A percentile compares a stretch with the other conserved stretches of the same genome.
phyloP scores from a whole-genome alignment of 2,113 vertebrate species.

The Solea senegalensis region DNA sequence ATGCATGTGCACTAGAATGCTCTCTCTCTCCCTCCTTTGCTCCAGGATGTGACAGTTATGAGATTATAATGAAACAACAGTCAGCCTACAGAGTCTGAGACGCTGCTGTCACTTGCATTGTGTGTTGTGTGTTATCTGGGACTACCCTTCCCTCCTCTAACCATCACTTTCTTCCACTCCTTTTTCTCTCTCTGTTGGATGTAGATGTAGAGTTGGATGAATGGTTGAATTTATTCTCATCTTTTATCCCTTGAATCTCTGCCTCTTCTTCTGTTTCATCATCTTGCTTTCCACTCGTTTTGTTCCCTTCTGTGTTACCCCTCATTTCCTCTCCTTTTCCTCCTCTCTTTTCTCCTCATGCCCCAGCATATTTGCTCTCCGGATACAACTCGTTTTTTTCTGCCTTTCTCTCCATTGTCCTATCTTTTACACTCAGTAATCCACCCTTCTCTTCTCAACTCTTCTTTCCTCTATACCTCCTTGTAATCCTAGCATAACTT shows the following conservation, averaged over 20 bases:
- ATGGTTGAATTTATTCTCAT: slow-evolving; percentile 4
- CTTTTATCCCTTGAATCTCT: not conserved
- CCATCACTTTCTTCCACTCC: slow-evolving; percentile 31
- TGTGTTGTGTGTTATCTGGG: slow-evolving; percentile 61
- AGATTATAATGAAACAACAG: slow-evolving; percentile 78
- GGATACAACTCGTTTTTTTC: not conserved
- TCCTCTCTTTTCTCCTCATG: not conserved
- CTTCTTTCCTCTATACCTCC: slow-evolving; percentile 6
- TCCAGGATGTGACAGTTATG: slow-evolving; percentile 71
- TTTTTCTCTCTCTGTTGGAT: slow-evolving; percentile 9
- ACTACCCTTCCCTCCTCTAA: slow-evolving; percentile 35
- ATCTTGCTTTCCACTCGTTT: not conserved
- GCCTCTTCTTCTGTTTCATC: not conserved
- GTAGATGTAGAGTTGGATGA: not conserved
- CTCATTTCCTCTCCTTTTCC: not conserved
- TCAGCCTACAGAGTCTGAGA: slow-evolving; percentile 50
- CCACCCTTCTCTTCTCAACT: slow-evolving; percentile 10
- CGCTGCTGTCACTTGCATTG: slow-evolving; percentile 71
- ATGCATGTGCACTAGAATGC: not conserved
- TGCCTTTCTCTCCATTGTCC: not conserved
- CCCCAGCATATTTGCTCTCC: not conserved
- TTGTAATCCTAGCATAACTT: slow-evolving; percentile 39
- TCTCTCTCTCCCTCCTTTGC: slow-evolving; percentile 11
- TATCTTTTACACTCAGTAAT: not conserved
- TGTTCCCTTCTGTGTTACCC: not conserved